These are phyloP conservation scores for Polymixis lichenea DNA, from an alignment of 2,888 invertebrate genomes.

Conservation along the genomic window DNA sequence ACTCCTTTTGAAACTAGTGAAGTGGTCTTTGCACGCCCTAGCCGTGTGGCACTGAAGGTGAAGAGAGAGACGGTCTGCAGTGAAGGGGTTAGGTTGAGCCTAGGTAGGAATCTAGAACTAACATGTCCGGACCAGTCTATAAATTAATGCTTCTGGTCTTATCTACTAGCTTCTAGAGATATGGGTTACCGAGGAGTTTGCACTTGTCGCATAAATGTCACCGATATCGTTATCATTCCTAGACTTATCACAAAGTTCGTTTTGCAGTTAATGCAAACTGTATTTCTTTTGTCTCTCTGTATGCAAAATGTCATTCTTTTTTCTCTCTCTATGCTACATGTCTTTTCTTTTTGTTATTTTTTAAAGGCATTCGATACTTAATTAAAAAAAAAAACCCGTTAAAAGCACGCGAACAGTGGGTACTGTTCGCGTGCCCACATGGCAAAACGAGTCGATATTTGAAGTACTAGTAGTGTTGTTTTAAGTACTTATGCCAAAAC, in stretches of 20 bases:
- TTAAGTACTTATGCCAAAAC: constrained; percentile 32
- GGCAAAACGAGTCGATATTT: constrained; percentile 4
- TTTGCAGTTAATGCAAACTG: background rate
- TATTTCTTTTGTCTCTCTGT: background rate
- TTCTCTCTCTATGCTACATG: background rate
- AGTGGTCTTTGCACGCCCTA: constrained; percentile 13
- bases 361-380: background rate
- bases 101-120: background rate
- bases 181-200: constrained; percentile 43
- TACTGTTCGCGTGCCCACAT: background rate
- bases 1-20: constrained; percentile 4
- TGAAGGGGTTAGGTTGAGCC: background rate
- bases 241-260: constrained; percentile 12
- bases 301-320: background rate
- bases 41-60: constrained; percentile 5
- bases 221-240: constrained; percentile 16
- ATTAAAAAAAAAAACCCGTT: constrained; percentile 21
- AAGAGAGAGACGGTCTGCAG: background rate
- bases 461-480: background rate
- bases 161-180: constrained; percentile 22
- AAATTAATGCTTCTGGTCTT: constrained; percentile 8
- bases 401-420: constrained; percentile 21
- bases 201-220: constrained; percentile 30
- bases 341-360: background rate
- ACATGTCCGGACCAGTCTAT: constrained; percentile 1